phyloP scores from a whole-genome alignment of 2,113 vertebrate genomes.

The Hypocryptadius cinnamomeus region DNA sequence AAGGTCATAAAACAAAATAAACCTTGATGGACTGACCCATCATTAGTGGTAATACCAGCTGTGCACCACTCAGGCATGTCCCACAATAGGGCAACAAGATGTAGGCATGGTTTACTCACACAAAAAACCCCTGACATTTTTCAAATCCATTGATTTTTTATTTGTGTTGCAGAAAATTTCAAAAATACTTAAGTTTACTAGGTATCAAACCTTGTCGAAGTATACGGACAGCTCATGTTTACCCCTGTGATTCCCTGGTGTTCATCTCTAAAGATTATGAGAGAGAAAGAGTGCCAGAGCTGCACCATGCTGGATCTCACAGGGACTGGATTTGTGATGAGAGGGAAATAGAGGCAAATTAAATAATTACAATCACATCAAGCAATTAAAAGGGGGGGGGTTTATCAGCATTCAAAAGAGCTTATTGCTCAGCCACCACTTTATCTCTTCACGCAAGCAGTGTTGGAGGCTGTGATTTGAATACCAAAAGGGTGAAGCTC shows the following conservation, averaged over 20 bases:
- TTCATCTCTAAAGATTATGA: neutral
- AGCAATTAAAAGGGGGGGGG: neutral
- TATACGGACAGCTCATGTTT: neutral
- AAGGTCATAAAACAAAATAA: slow-evolving; percentile 52
- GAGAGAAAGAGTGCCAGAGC: neutral
- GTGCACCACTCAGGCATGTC: neutral
- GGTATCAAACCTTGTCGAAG: neutral
- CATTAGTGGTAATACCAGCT: slow-evolving; percentile 45
- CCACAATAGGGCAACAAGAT: neutral
- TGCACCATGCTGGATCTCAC: neutral
- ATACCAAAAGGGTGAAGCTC: neutral
- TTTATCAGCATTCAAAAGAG: neutral
- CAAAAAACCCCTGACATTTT: neutral
- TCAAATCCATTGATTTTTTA: neutral
- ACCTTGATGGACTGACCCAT: neutral
- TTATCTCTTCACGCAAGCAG: neutral
- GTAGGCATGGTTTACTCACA: neutral
- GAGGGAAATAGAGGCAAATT: neutral
- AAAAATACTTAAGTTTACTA: neutral
- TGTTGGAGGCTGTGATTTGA: neutral
- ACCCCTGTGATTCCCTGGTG: neutral
- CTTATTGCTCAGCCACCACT: neutral
- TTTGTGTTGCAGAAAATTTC: neutral
- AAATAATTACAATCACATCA: neutral
- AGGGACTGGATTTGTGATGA: neutral